These are phyloP conservation scores for Sarcophaga subvicina DNA, from an alignment of 2,888 invertebrate genomes.

Conservation along the genomic window DNA sequence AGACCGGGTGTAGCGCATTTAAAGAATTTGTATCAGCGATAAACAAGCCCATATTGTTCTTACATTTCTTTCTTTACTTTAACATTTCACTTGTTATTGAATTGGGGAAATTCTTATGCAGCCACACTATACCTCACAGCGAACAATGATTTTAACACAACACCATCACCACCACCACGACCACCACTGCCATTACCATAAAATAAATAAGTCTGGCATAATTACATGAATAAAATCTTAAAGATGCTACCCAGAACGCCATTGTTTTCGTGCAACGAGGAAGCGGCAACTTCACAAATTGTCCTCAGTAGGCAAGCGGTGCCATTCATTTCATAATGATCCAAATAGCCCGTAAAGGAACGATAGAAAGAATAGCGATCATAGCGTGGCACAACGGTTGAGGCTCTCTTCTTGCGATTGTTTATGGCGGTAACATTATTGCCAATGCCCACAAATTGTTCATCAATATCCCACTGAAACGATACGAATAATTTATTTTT, in stretches of 20 bases:
- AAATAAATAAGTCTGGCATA: slow-evolving; percentile 68
- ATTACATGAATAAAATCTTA: slow-evolving; percentile 87
- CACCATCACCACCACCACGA: not conserved
- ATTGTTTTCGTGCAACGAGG: slow-evolving; percentile 81
- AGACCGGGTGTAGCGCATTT: not conserved
- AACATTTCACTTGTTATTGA: too few relatives aligned
- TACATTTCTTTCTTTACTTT: not conserved
- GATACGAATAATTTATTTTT: not conserved
- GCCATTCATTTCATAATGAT: slow-evolving; percentile 81
- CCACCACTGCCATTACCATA: not conserved
- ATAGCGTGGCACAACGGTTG: slow-evolving; percentile 61
- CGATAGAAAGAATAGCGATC: slow-evolving; percentile 77
- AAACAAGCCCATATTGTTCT: slow-evolving; percentile 28
- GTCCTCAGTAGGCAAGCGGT: slow-evolving; percentile 85
- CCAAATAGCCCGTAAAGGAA: slow-evolving; percentile 75
- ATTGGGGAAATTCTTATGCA: too few relatives aligned
- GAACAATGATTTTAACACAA: not conserved
- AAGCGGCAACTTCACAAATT: slow-evolving; percentile 86
- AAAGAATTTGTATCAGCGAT: slow-evolving; percentile 15
- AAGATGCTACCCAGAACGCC: slow-evolving; percentile 87
- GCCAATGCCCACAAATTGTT: slow-evolving; percentile 75
- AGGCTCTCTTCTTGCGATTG: slow-evolving; percentile 70
- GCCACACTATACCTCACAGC: too few relatives aligned
- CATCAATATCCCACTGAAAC: slow-evolving; percentile 77
- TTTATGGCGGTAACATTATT: slow-evolving; percentile 77